Evolutionary conservation across 2,888 invertebrate genomes (phyloP).

Genomic region (Anticlea derivata): DNA sequence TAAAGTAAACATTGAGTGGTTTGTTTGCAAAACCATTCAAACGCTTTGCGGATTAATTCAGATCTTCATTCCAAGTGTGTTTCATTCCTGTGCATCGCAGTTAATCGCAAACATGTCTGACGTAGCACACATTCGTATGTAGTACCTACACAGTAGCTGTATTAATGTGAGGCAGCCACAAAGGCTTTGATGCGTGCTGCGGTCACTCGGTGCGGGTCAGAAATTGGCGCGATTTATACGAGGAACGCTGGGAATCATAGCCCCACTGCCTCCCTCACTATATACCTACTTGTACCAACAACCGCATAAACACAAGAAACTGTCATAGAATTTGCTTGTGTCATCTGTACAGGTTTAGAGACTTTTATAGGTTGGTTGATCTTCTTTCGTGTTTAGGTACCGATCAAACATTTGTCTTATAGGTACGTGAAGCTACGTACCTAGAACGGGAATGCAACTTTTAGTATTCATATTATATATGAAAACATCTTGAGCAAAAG

Average conservation of each 20-base stretch:
- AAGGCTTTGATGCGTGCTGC: slow-evolving; percentile 79
- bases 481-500: too few species aligned
- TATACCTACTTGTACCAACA: slow-evolving; percentile 19
- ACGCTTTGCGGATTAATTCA: slow-evolving; percentile 26
- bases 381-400: too few species aligned
- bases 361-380: background rate
- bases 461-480: too few species aligned
- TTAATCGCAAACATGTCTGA: slow-evolving; percentile 47
- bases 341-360: slow-evolving; percentile 1
- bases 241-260: slow-evolving; percentile 56
- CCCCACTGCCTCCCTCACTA: slow-evolving; percentile 30
- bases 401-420: too few species aligned
- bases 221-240: slow-evolving; percentile 74
- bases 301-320: slow-evolving; percentile 4
- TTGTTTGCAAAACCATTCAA: slow-evolving; percentile 22
- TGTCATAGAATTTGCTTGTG: slow-evolving; percentile 11
- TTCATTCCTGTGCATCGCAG: slow-evolving; percentile 39
- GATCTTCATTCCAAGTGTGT: slow-evolving; percentile 44
- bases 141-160: slow-evolving; percentile 33
- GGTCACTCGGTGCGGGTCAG: slow-evolving; percentile 72
- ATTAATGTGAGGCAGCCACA: slow-evolving; percentile 59
- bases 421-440: too few species aligned
- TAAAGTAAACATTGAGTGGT: background rate
- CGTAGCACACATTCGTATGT: slow-evolving; percentile 48
- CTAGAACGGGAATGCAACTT: too few species aligned